Evolutionary conservation across 2,113 vertebrate species (phyloP).

Genomic region (Colinus virginianus): DNA sequence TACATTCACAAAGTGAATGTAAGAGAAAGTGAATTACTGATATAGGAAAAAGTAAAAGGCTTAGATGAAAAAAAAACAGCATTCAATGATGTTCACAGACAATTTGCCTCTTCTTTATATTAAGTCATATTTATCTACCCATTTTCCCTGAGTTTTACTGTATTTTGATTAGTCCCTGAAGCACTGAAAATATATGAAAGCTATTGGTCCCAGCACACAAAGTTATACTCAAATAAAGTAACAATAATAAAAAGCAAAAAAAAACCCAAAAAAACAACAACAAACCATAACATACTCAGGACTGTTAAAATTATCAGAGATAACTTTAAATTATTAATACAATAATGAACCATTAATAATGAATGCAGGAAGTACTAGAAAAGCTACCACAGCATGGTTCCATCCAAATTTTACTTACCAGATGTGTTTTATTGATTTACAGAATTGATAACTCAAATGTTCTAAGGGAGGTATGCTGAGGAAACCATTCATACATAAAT

Average conservation of each 20-base stretch:
- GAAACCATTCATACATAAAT: constrained; percentile 66
- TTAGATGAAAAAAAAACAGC: background rate
- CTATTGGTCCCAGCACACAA: background rate
- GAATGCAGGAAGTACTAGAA: constrained; percentile 75
- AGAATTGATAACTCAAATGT: constrained; percentile 66
- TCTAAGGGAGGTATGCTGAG: constrained; percentile 60
- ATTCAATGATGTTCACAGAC: background rate
- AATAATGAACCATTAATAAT: constrained; percentile 80
- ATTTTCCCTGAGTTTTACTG: background rate
- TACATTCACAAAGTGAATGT: constrained; percentile 6
- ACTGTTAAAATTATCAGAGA: constrained; percentile 74
- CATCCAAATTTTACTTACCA: constrained; percentile 69
- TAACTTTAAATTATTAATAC: constrained; percentile 80
- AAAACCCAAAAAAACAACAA: background rate
- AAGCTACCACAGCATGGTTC: constrained; percentile 65
- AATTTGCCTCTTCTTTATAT: constrained; percentile 31
- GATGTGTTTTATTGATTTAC: constrained; percentile 78
- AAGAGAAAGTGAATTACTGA: background rate
- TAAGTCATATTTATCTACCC: background rate
- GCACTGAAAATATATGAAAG: constrained; percentile 1
- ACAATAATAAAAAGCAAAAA: background rate
- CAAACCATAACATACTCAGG: constrained; percentile 28
- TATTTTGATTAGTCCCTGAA: constrained; percentile 25
- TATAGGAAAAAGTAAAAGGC: background rate
- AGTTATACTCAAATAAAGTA: background rate